phyloP scores from a whole-genome alignment of 2,888 invertebrate species.

The Lypha dubia region DNA sequence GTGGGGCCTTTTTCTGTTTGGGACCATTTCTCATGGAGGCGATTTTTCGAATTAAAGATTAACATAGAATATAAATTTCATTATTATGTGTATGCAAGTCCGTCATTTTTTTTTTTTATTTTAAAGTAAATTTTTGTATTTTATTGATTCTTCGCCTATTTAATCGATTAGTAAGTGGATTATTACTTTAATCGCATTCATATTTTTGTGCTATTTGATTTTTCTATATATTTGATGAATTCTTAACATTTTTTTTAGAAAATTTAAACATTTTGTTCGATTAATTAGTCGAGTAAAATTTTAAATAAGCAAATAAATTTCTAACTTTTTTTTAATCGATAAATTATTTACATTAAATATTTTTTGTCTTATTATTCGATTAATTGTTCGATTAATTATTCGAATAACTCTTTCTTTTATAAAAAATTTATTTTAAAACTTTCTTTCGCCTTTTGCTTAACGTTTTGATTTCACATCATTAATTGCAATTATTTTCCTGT shows the following conservation, averaged over 20 bases:
- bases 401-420: neutral
- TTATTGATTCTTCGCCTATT: too few relatives aligned
- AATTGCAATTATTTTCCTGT: conserved; percentile 16
- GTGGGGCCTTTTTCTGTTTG: too few relatives aligned
- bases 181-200: too few relatives aligned
- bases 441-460: neutral
- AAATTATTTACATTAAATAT: neutral
- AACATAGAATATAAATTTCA: too few relatives aligned
- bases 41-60: too few relatives aligned
- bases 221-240: too few relatives aligned
- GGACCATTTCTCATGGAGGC: too few relatives aligned
- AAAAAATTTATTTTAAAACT: neutral
- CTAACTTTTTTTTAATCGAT: neutral
- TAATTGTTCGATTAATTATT: conserved; percentile 21
- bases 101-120: too few relatives aligned
- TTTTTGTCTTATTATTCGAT: conserved; percentile 13
- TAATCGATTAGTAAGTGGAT: too few relatives aligned
- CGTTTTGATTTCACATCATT: neutral
- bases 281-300: conserved; percentile 1
- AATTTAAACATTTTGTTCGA: neutral
- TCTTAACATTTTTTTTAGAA: too few relatives aligned
- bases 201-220: neutral
- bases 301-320: neutral
- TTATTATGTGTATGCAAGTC: too few relatives aligned
- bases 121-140: too few relatives aligned